Evolutionary conservation across 2,113 vertebrate species (phyloP).

Genomic region (Marcusenius ussheri): DNA sequence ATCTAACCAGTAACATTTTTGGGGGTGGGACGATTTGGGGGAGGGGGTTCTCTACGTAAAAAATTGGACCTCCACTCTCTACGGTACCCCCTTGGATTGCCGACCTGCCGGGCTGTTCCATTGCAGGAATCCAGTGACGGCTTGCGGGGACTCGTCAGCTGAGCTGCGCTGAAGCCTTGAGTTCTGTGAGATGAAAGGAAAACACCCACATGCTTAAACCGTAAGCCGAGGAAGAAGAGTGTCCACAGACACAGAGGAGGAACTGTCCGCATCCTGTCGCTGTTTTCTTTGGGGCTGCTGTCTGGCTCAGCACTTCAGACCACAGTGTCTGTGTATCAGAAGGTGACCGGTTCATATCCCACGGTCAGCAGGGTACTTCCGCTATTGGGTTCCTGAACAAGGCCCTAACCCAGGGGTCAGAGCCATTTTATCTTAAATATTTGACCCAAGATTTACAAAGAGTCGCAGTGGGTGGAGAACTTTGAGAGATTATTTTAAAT

Average conservation of each 20-base stretch:
- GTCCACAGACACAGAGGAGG: background rate
- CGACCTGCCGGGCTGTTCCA: background rate
- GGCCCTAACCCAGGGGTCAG: background rate
- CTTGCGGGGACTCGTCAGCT: background rate
- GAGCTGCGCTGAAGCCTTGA: background rate
- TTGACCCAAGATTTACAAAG: too few species aligned
- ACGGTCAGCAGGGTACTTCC: background rate
- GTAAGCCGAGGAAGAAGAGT: background rate
- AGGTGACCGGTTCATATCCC: background rate
- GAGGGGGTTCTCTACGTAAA: background rate
- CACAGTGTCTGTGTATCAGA: background rate
- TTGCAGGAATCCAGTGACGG: background rate
- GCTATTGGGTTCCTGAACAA: background rate
- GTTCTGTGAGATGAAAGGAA: background rate
- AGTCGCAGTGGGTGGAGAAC: too few species aligned
- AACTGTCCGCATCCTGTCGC: background rate
- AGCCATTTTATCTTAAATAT: too few species aligned
- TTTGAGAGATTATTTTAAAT: too few species aligned
- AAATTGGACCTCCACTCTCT: background rate
- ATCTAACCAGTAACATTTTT: background rate
- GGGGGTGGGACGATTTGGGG: background rate
- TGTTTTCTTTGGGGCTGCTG: background rate
- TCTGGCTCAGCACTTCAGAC: background rate
- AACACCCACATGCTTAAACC: background rate
- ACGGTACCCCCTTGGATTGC: background rate